These are phyloP conservation scores for Phataginus tricuspis DNA, from an alignment of 2,797 vertebrate species.

Conservation along the genomic window DNA sequence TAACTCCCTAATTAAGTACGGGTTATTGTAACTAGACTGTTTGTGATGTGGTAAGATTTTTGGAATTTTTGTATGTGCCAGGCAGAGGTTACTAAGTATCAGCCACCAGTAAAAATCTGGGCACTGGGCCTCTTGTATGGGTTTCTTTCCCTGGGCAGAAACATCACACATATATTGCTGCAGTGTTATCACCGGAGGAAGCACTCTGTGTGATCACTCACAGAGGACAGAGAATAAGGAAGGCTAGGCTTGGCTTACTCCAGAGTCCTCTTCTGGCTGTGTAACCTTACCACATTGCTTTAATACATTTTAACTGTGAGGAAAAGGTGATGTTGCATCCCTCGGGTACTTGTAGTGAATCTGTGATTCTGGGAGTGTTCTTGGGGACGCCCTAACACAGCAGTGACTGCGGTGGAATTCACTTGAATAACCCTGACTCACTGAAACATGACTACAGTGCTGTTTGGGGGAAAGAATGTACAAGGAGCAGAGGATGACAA, in stretches of 20 bases:
- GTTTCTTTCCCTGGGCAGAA: neutral
- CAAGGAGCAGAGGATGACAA: neutral
- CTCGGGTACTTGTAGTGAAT: neutral
- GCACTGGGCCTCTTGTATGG: neutral
- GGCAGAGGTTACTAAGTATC: neutral
- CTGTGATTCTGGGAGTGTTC: neutral
- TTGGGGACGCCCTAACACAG: neutral
- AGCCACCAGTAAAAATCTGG: neutral
- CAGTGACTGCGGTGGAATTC: neutral
- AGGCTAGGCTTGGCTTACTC: neutral
- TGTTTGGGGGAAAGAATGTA: neutral
- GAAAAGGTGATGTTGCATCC: neutral
- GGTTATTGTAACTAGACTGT: neutral
- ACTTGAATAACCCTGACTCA: neutral
- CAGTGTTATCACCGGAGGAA: neutral
- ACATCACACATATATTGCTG: neutral
- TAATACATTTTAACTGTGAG: neutral
- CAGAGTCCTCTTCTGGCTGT: neutral
- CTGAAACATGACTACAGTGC: neutral
- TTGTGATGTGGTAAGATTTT: neutral
- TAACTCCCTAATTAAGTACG: neutral
- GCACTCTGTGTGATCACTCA: neutral
- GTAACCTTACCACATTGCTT: neutral
- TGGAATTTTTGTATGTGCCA: neutral
- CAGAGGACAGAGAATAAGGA: neutral